These are phyloP conservation scores for Heliconius cydno DNA, from an alignment of 2,888 invertebrate species.

Conservation along the genomic window DNA sequence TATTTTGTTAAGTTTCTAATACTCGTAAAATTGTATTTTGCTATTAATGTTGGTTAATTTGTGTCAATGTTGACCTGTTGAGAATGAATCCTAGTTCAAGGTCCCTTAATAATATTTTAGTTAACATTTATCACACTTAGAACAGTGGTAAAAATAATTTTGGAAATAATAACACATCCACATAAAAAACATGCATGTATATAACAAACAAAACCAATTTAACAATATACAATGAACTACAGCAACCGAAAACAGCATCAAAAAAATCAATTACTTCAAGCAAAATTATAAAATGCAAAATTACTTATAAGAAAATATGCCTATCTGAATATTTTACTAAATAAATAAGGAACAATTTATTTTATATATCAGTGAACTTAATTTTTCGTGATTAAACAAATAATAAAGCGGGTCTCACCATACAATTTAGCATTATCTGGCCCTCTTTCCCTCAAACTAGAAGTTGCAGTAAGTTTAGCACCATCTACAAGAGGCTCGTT, in stretches of 20 bases:
- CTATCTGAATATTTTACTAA: neutral
- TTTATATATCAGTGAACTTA: neutral
- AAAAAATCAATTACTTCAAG: slow-evolving; percentile 10
- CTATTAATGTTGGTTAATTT: slow-evolving; percentile 55
- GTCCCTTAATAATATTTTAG: slow-evolving; percentile 30
- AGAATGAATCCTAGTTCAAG: slow-evolving; percentile 69
- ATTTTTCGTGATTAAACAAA: neutral
- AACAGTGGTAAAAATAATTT: neutral
- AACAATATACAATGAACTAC: slow-evolving; percentile 13
- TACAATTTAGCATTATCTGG: slow-evolving; percentile 93
- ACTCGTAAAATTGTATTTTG: neutral
- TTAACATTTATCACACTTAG: slow-evolving; percentile 15
- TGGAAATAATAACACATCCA: slow-evolving; percentile 6
- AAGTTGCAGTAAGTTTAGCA: slow-evolving; percentile 90
- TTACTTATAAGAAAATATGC: slow-evolving; percentile 17
- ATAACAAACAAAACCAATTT: slow-evolving; percentile 4
- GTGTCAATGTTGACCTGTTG: slow-evolving; percentile 73
- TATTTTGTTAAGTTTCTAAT: neutral
- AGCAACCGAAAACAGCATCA: slow-evolving; percentile 20
- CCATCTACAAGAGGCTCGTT: slow-evolving; percentile 89
- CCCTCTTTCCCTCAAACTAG: slow-evolving; percentile 90
- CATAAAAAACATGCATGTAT: slow-evolving; percentile 12
- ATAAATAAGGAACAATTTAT: neutral
- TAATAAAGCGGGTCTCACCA: slow-evolving; percentile 84
- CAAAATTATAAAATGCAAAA: slow-evolving; percentile 8